These are phyloP conservation scores for Epirrita christyi DNA, from an alignment of 2,888 invertebrate genomes.

Conservation along the genomic window DNA sequence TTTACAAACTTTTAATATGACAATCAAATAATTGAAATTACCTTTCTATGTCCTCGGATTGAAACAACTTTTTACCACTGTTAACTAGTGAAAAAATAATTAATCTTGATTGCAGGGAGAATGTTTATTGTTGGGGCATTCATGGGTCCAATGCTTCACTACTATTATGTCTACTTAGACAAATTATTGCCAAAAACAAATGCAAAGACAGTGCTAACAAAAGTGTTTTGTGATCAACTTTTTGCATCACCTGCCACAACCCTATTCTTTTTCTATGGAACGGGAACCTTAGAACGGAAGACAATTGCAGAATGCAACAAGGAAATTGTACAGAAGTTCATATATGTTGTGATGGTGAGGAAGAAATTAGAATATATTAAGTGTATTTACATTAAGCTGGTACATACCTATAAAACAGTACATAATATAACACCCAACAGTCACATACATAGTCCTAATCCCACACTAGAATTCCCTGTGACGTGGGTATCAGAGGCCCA, in stretches of 20 bases:
- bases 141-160: slow-evolving; percentile 94
- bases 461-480: too few species aligned
- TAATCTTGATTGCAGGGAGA: slow-evolving; percentile 82
- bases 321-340: slow-evolving; percentile 89
- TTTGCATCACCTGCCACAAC: slow-evolving; percentile 93
- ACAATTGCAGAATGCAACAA: slow-evolving; percentile 76
- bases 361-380: background rate
- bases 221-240: slow-evolving; percentile 88
- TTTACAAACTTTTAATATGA: too few species aligned
- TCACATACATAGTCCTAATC: too few species aligned
- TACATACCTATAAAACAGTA: too few species aligned
- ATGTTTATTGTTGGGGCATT: slow-evolving; percentile 92
- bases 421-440: too few species aligned
- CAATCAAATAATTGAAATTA: too few species aligned
- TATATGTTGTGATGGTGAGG: slow-evolving; percentile 89
- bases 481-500: too few species aligned
- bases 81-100: too few species aligned
- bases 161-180: slow-evolving; percentile 92
- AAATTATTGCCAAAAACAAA: slow-evolving; percentile 85
- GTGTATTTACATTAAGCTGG: too few species aligned
- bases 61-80: too few species aligned
- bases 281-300: slow-evolving; percentile 90
- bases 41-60: too few species aligned
- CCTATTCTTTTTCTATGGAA: slow-evolving; percentile 91
- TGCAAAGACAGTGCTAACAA: slow-evolving; percentile 86